A percentile compares a stretch with the other conserved stretches of the same genome.
Conservation (phyloP, 2,888 invertebrate species). For the Pyralis farinalis region DNA sequence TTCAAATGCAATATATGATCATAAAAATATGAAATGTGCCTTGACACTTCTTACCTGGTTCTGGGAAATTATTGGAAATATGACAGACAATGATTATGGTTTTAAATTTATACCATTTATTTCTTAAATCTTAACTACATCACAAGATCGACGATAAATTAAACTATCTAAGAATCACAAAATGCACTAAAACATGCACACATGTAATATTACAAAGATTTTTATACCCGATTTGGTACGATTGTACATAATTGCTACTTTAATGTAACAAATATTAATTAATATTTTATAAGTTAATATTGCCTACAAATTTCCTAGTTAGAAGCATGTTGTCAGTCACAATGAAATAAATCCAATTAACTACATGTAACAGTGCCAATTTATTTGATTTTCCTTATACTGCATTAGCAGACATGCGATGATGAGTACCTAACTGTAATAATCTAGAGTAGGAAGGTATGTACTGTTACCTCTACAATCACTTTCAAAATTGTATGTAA, state of each 20-base stretch:
- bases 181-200: slow-evolving; percentile 82
- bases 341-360: slow-evolving; percentile 30
- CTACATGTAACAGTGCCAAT: slow-evolving; percentile 29
- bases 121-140: slow-evolving; percentile 70
- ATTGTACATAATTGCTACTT: slow-evolving; percentile 59
- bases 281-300: slow-evolving; percentile 49
- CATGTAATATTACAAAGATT: slow-evolving; percentile 70
- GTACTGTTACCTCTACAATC: slow-evolving; percentile 63
- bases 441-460: slow-evolving; percentile 21
- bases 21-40: too few species aligned
- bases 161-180: slow-evolving; percentile 80
- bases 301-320: slow-evolving; percentile 56
- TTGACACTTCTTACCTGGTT: too few species aligned
- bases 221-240: slow-evolving; percentile 71
- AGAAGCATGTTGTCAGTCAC: slow-evolving; percentile 32
- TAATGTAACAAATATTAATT: slow-evolving; percentile 53
- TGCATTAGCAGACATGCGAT: slow-evolving; percentile 50
- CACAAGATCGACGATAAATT: slow-evolving; percentile 80
- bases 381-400: slow-evolving; percentile 26
- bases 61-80: neutral
- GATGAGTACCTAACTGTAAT: slow-evolving; percentile 52
- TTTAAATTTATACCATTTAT: slow-evolving; percentile 54
- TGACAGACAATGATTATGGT: neutral
- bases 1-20: too few species aligned
- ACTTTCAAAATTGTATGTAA: slow-evolving; percentile 27